These are phyloP conservation scores for Orussus abietinus DNA, from an alignment of 1,140 invertebrate species.

Conservation along the genomic window DNA sequence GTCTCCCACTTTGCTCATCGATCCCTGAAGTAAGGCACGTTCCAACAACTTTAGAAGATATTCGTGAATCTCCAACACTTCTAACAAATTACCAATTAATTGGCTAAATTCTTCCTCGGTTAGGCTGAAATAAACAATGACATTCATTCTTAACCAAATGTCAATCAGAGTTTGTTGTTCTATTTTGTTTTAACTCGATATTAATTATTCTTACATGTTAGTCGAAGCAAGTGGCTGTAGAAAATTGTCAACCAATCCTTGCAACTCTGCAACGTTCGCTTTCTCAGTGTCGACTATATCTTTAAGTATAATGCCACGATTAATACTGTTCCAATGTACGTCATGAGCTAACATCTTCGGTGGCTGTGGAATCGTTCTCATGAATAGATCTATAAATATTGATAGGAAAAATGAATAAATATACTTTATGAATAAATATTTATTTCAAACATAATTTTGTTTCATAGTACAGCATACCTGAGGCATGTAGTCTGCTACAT, in stretches of 20 bases:
- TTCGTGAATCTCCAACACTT: conserved; percentile 80
- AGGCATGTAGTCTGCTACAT: too few species aligned
- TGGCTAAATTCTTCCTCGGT: conserved; percentile 80
- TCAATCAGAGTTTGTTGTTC: too few species aligned
- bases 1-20: conserved; percentile 85
- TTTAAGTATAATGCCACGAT: conserved; percentile 80
- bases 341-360: not conserved
- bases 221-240: conserved; percentile 77
- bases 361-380: not conserved
- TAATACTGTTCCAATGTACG: conserved; percentile 35
- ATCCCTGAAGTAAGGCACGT: conserved; percentile 64
- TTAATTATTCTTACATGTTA: conserved; percentile 71
- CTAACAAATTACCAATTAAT: conserved; percentile 82
- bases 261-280: conserved; percentile 83
- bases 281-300: conserved; percentile 91
- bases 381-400: too few species aligned
- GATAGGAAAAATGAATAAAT: too few species aligned
- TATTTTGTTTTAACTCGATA: too few species aligned
- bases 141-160: too few species aligned
- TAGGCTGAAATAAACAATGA: conserved; percentile 61
- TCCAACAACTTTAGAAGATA: conserved; percentile 74
- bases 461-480: too few species aligned
- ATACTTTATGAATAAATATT: too few species aligned
- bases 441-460: too few species aligned
- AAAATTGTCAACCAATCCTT: conserved; percentile 79